A percentile compares a stretch with the other conserved stretches of the same genome.
Evolutionary conservation across 2,888 invertebrate genomes (phyloP).

Genomic region (Cyclophora punctaria): DNA sequence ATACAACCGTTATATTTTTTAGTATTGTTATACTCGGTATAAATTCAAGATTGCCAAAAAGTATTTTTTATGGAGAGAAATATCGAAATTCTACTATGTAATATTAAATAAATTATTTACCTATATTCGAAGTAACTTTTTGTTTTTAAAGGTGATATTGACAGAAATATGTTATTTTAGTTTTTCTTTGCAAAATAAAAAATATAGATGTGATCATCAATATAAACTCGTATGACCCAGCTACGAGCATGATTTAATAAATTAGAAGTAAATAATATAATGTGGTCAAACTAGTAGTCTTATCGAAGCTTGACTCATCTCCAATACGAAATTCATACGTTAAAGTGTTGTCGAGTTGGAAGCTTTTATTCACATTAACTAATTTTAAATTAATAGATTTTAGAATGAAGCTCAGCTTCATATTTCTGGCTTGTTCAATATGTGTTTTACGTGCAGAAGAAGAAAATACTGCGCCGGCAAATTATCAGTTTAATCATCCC

Average conservation of each 20-base stretch:
- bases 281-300: constrained; percentile 54
- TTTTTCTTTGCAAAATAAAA: constrained; percentile 9
- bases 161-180: too few relatives aligned
- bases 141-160: too few relatives aligned
- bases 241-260: constrained; percentile 19
- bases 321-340: constrained; percentile 44
- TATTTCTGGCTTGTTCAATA: constrained; percentile 19
- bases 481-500: constrained; percentile 33
- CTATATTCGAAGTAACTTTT: too few relatives aligned
- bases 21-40: too few relatives aligned
- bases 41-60: too few relatives aligned
- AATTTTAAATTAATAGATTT: constrained; percentile 3
- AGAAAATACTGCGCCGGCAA: constrained; percentile 9
- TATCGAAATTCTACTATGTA: too few relatives aligned
- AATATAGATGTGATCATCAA: constrained; percentile 24
- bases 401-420: constrained; percentile 22
- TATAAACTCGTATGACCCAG: constrained; percentile 20
- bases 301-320: constrained; percentile 45
- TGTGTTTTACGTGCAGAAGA: constrained; percentile 9
- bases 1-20: too few relatives aligned
- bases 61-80: too few relatives aligned
- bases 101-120: too few relatives aligned
- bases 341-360: constrained; percentile 37
- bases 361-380: constrained; percentile 17
- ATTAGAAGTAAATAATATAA: constrained; percentile 2